Conservation (phyloP, 2,797 vertebrate genomes). For the Hoplostethus atlanticus region DNA sequence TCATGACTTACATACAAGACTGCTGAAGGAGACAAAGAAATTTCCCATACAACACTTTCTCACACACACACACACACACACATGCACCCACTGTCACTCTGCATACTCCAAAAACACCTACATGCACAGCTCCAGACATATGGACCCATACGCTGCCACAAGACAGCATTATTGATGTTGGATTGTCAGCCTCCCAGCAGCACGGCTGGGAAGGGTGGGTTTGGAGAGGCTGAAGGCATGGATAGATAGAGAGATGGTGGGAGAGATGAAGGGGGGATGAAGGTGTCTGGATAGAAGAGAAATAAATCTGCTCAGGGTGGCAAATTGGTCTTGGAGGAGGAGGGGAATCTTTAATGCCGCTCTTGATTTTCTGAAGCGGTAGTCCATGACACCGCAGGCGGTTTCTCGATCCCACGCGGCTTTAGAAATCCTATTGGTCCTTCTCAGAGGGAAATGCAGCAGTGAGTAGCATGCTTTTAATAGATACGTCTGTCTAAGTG, state of each 20-base stretch:
- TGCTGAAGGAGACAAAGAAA: constrained; percentile 59
- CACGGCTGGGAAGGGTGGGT: constrained; percentile 10
- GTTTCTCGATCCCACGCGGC: constrained; percentile 24
- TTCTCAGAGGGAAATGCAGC: constrained; percentile 6
- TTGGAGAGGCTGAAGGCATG: constrained; percentile 22
- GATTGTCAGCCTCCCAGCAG: constrained; percentile 11
- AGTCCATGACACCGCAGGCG: constrained; percentile 28
- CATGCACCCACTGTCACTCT: constrained; percentile 42
- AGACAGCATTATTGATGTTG: constrained; percentile 46
- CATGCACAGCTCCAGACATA: constrained; percentile 36
- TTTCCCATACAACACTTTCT: constrained; percentile 11
- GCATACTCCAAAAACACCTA: constrained; percentile 47
- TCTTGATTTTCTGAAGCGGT: constrained; percentile 35
- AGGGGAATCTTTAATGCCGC: constrained; percentile 9
- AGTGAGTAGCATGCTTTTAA: constrained; percentile 18
- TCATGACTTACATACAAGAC: constrained; percentile 53
- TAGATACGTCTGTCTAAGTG: constrained; percentile 21
- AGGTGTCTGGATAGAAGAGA: constrained; percentile 3
- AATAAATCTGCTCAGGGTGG: constrained; percentile 41
- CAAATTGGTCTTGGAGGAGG: constrained; percentile 14
- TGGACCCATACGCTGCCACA: constrained; percentile 39
- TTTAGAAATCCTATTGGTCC: constrained; percentile 15
- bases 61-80: constrained; percentile 8
- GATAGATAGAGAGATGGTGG: constrained; percentile 22
- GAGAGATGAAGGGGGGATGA: constrained; percentile 7